These are phyloP conservation scores for Nomada fabriciana DNA, from an alignment of 2,888 invertebrate genomes.

Conservation along the genomic window DNA sequence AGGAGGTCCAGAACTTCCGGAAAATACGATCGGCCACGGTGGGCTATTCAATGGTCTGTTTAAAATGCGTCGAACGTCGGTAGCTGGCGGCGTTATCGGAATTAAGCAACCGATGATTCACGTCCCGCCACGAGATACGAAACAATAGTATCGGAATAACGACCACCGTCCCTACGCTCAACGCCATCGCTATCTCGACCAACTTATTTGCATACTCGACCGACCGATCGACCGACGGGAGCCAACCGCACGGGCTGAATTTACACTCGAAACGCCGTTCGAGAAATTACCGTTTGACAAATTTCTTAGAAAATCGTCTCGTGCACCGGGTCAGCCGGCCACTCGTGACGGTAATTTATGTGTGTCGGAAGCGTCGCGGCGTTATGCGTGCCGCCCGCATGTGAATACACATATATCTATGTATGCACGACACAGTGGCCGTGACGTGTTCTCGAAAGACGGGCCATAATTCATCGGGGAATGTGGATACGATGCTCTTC, in stretches of 20 bases:
- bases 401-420: no score
- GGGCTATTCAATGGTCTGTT: neutral
- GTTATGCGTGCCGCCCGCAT: conserved; percentile 28
- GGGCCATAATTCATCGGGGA: conserved; percentile 35
- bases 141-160: conserved; percentile 66
- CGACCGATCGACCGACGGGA: neutral
- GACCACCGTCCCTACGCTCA: conserved; percentile 18
- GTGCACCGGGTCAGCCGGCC: conserved; percentile 32
- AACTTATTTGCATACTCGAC: conserved; percentile 47
- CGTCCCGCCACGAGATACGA: conserved; percentile 50
- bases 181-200: conserved; percentile 43
- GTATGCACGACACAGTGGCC: conserved; percentile 8
- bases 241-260: conserved; percentile 22
- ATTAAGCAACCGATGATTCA: conserved; percentile 62
- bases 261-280: conserved; percentile 55
- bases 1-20: conserved; percentile 1
- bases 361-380: conserved; percentile 48
- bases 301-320: conserved; percentile 67
- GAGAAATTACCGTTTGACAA: conserved; percentile 52
- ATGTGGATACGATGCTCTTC: conserved; percentile 6
- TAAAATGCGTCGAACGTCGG: conserved; percentile 13
- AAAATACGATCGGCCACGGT: neutral
- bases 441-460: conserved; percentile 40
- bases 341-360: conserved; percentile 54
- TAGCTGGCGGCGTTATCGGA: conserved; percentile 35